phyloP scores from a whole-genome alignment of 2,888 invertebrate species.

The Pollenia labialis region DNA sequence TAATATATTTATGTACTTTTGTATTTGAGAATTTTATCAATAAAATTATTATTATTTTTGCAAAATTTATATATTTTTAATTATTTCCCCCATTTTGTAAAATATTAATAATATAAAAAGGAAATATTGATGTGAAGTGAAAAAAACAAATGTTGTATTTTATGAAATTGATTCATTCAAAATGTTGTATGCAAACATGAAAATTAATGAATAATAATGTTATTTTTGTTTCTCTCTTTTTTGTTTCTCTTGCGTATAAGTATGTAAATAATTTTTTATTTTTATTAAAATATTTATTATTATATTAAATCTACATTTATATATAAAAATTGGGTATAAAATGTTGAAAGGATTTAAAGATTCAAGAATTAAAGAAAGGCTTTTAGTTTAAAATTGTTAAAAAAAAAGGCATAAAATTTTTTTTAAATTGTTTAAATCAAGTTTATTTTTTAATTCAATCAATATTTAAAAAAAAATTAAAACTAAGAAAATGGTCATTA shows the following conservation, averaged over 20 bases:
- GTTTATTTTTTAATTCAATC: too few relatives aligned
- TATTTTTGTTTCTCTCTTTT: not conserved
- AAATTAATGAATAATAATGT: conserved; percentile 11
- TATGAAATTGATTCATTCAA: conserved; percentile 25
- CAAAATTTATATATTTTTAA: conserved; percentile 39
- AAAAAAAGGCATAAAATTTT: too few relatives aligned
- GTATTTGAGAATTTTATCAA: conserved; percentile 25
- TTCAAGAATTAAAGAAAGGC: not conserved
- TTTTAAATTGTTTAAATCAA: too few relatives aligned
- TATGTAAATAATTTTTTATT: not conserved
- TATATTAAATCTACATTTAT: not conserved
- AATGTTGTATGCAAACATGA: conserved; percentile 32
- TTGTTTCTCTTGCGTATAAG: not conserved
- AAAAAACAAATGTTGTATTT: conserved; percentile 15
- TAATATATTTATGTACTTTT: not conserved
- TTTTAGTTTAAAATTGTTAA: not conserved
- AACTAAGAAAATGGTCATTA: too few relatives aligned
- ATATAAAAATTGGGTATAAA: not conserved
- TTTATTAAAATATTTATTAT: not conserved
- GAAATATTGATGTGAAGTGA: not conserved
- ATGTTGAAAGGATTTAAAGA: conserved; percentile 6
- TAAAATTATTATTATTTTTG: conserved; percentile 39
- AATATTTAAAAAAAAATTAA: too few relatives aligned
- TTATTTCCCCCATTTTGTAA: conserved; percentile 19
- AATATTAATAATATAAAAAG: not conserved